phyloP scores from a whole-genome alignment of 1,140 invertebrate genomes.

The Drosophila busckii region DNA sequence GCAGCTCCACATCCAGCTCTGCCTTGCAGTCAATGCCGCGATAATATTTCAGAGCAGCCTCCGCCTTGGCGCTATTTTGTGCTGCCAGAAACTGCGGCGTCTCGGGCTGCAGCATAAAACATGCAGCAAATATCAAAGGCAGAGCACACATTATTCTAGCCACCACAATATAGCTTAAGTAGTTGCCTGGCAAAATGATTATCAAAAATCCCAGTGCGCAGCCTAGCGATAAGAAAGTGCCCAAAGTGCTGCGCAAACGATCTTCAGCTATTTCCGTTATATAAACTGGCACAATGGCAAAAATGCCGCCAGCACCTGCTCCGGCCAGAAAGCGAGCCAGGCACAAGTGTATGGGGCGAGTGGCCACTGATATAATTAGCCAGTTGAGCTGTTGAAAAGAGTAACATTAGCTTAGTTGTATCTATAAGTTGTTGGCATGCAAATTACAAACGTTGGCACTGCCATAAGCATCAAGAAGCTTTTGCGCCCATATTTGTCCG shows the following conservation, averaged over 20 bases:
- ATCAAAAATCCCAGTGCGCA: constrained; percentile 79
- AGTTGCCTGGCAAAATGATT: constrained; percentile 79
- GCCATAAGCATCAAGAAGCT: constrained; percentile 29
- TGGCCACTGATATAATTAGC: constrained; percentile 68
- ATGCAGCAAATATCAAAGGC: constrained; percentile 72
- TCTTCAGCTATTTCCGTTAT: constrained; percentile 78
- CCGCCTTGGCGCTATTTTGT: constrained; percentile 68
- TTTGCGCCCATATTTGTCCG: constrained; percentile 77
- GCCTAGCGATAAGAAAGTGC: constrained; percentile 79
- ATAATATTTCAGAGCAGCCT: constrained; percentile 41
- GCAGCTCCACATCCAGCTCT: constrained; percentile 10
- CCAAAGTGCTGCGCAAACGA: constrained; percentile 77
- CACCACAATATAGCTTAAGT: constrained; percentile 74
- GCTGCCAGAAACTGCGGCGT: constrained; percentile 80
- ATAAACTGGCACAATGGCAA: constrained; percentile 77
- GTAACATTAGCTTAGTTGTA: neutral
- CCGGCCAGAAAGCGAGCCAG: constrained; percentile 76
- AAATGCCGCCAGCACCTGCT: constrained; percentile 68
- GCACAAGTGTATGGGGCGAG: constrained; percentile 49
- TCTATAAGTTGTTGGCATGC: too few species aligned
- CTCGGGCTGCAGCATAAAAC: constrained; percentile 79
- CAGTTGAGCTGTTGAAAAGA: constrained; percentile 22
- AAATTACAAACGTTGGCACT: constrained; percentile 37
- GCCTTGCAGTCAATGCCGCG: constrained; percentile 14
- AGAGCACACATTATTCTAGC: constrained; percentile 79